A percentile compares a stretch with the other conserved stretches of the same genome.
phyloP scores from a whole-genome alignment of 1,140 invertebrate genomes.

The Halictus rubicundus region DNA sequence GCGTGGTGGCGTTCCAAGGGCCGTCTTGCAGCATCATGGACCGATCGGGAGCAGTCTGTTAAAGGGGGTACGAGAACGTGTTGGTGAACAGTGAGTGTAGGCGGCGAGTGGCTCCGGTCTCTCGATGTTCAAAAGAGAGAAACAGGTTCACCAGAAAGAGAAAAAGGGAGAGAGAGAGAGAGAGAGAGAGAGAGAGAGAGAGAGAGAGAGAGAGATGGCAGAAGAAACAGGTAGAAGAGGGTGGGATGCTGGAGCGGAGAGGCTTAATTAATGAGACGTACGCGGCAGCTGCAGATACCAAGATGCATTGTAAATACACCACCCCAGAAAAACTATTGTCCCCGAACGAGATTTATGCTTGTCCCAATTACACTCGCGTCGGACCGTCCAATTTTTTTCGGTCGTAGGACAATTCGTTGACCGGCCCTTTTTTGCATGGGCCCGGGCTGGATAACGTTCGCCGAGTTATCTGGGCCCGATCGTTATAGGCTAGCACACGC shows the following conservation, averaged over 20 bases:
- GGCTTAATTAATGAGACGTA: constrained; percentile 79
- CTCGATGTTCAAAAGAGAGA: constrained; percentile 45
- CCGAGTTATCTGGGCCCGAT: constrained; percentile 3
- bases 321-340: constrained; percentile 74
- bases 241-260: constrained; percentile 53
- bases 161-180: background rate
- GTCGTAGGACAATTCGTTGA: constrained; percentile 64
- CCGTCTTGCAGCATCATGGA: constrained; percentile 44
- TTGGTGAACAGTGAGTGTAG: constrained; percentile 55
- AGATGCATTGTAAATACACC: constrained; percentile 76
- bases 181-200: background rate
- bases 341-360: constrained; percentile 75
- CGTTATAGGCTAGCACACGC: constrained; percentile 64
- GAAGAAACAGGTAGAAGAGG: constrained; percentile 30
- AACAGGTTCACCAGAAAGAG: background rate
- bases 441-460: constrained; percentile 56
- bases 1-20: constrained; percentile 26
- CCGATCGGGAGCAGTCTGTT: constrained; percentile 29
- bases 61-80: background rate
- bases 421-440: constrained; percentile 56
- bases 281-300: constrained; percentile 77
- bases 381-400: constrained; percentile 60
- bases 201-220: background rate
- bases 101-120: constrained; percentile 34
- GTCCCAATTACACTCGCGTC: constrained; percentile 71